A percentile compares a stretch with the other conserved stretches of the same genome.
Evolutionary conservation across 2,888 invertebrate species (phyloP).

Genomic region (Eudiplozoon nipponicum): DNA sequence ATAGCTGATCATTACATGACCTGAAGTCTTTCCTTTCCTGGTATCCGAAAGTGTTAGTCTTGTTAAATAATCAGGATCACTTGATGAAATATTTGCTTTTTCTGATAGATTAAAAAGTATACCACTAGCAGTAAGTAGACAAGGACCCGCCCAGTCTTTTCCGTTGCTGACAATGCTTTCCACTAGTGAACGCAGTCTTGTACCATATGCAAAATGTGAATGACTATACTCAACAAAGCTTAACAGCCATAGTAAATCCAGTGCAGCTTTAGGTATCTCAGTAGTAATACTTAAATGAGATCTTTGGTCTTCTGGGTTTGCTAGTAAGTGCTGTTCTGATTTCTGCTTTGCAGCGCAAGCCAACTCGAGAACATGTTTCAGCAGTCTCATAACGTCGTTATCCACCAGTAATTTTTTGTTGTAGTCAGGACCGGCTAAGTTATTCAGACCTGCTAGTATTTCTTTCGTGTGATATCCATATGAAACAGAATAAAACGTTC

Average conservation of each 20-base stretch:
- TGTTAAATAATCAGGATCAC: conserved; percentile 1
- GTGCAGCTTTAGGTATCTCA: not conserved
- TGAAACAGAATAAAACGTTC: conserved; percentile 4
- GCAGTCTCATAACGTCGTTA: not conserved
- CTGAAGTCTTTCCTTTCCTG: not conserved
- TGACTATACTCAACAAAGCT: conserved; percentile 8
- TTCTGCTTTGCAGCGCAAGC: not conserved
- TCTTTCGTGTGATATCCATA: conserved; percentile 13
- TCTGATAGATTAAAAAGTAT: conserved; percentile 8
- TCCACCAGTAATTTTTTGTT: conserved; percentile 10
- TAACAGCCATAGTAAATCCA: conserved; percentile 12
- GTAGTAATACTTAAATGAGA: too few relatives aligned
- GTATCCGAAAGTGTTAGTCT: not conserved
- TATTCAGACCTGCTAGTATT: conserved; percentile 8
- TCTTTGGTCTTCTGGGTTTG: not conserved
- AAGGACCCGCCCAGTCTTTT: not conserved
- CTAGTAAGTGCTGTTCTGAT: too few relatives aligned
- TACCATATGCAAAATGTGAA: too few relatives aligned
- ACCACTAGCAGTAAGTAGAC: conserved; percentile 3
- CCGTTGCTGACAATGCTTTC: not conserved
- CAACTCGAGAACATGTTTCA: conserved; percentile 2
- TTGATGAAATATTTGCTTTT: too few relatives aligned
- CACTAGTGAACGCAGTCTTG: too few relatives aligned
- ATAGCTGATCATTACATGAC: conserved; percentile 23
- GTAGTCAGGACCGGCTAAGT: conserved; percentile 10